Conservation (phyloP, 2,113 vertebrate species). For the Empidonax alnorum region DNA sequence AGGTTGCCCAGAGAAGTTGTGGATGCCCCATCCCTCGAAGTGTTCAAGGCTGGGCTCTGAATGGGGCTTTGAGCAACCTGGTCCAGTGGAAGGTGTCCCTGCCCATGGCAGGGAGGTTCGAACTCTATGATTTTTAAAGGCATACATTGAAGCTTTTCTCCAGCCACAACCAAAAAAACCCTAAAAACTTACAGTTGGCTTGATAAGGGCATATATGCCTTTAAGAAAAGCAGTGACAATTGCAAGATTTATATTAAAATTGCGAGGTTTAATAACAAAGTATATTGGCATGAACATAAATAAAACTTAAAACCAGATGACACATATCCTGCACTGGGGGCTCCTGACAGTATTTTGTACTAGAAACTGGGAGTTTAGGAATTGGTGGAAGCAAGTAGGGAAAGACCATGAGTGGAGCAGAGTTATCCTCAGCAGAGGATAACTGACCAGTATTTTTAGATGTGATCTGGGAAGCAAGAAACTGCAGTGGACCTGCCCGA, state of each 20-base stretch:
- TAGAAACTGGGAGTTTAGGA: not conserved
- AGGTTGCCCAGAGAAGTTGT: not conserved
- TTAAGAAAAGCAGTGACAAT: not conserved
- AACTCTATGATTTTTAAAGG: not conserved
- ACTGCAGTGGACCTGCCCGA: not conserved
- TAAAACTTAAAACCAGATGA: not conserved
- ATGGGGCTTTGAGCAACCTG: not conserved
- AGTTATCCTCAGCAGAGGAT: not conserved
- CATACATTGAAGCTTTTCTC: not conserved
- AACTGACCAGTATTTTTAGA: not conserved
- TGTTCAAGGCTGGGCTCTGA: not conserved
- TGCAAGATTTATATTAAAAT: not conserved
- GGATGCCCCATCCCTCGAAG: not conserved
- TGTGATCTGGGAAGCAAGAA: not conserved
- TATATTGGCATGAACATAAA: not conserved
- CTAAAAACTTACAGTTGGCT: not conserved
- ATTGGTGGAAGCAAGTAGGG: not conserved
- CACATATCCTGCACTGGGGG: not conserved
- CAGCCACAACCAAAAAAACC: not conserved
- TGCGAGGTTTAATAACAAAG: not conserved
- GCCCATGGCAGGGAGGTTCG: accelerated
- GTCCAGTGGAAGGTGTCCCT: not conserved
- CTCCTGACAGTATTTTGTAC: not conserved
- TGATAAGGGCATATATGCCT: not conserved
- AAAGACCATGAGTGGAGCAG: not conserved